Evolutionary conservation across 2,113 vertebrate species (phyloP).

Genomic region (Elephas maximus): DNA sequence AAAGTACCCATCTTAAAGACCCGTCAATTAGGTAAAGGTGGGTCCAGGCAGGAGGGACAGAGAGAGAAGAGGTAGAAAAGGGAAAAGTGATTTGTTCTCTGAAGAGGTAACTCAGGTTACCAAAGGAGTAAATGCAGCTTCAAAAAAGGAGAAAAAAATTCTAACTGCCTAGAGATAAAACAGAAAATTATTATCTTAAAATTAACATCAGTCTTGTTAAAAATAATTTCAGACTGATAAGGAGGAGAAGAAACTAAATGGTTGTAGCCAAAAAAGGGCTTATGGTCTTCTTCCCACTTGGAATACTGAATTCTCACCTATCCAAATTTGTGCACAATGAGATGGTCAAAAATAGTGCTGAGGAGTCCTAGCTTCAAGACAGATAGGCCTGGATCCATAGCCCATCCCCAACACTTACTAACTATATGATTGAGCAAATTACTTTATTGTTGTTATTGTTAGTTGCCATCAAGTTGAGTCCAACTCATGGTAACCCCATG

Average conservation of each 20-base stretch:
- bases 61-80: neutral
- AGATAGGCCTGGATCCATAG: neutral
- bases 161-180: conserved; percentile 49
- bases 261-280: neutral
- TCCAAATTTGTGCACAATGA: neutral
- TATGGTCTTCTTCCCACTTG: neutral
- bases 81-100: conserved; percentile 20
- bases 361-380: conserved; percentile 20
- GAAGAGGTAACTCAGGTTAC: neutral
- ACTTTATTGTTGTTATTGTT: neutral
- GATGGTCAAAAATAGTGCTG: neutral
- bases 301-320: neutral
- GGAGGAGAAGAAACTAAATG: neutral
- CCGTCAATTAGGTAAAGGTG: neutral
- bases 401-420: neutral
- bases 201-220: conserved; percentile 44
- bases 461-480: neutral
- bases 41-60: neutral
- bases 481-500: neutral
- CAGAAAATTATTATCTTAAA: conserved; percentile 38
- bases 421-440: neutral
- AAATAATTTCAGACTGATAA: conserved; percentile 13
- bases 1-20: neutral
- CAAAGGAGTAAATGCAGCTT: conserved; percentile 4
- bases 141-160: neutral